Conservation (phyloP, 2,797 vertebrate species). For the Microtus agrestis region DNA sequence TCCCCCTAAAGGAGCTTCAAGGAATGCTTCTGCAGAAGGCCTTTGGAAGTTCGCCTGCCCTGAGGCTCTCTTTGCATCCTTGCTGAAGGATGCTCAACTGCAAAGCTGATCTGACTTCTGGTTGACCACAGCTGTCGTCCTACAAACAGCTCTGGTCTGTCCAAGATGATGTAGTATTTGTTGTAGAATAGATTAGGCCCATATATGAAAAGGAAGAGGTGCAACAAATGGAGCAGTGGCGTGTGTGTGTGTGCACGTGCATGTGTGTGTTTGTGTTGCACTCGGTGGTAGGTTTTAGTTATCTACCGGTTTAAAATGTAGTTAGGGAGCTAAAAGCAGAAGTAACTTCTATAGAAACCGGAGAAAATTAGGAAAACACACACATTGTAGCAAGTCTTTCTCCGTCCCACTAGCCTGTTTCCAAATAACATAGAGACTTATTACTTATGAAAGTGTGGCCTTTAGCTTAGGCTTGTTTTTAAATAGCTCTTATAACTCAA, state of each 20-base stretch:
- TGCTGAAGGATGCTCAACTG: not conserved
- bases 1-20: not conserved
- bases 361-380: not conserved
- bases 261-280: not conserved
- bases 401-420: not conserved
- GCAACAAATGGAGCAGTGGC: not conserved
- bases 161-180: not conserved
- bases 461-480: not conserved
- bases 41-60: not conserved
- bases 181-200: not conserved
- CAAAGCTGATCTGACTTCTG: not conserved
- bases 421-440: not conserved
- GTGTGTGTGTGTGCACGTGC: not conserved
- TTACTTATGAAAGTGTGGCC: not conserved
- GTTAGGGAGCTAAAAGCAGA: not conserved
- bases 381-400: not conserved
- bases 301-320: not conserved
- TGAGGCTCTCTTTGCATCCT: not conserved
- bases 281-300: not conserved
- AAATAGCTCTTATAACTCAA: not conserved
- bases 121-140: not conserved
- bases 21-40: not conserved
- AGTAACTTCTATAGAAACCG: not conserved
- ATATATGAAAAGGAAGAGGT: not conserved
- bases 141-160: not conserved